Base-by-base conservation (phyloP, 1,140 invertebrate genomes). In the Macrosteles quadrilineatus region DNA sequence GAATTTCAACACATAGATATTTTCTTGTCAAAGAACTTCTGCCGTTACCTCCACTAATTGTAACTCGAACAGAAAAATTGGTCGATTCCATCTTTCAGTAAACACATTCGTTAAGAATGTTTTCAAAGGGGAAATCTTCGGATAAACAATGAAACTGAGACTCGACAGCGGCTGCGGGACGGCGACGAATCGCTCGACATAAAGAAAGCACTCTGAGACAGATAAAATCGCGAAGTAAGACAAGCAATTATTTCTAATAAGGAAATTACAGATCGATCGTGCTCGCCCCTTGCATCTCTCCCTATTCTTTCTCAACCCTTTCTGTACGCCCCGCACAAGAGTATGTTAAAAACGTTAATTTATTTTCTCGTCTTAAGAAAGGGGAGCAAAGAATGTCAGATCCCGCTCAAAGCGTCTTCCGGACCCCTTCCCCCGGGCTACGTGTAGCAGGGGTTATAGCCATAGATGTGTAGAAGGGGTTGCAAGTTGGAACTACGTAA, bases 331-430 rank as follows among this genome's bases (percentile, higher is more conserved):
- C 36, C 40, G 14, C 32, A 43, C 63, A 23, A 66, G 32, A 45
- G 63, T 43, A 66, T 66, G 63, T 66, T 66, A 66, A 66, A 66
- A 66, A 66, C 63, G 32, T 66, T 43, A 66, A 66, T 66, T 66
- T 66, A 66, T 66, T 66, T 66, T 66, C 63, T 66, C 40, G 63
- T 66, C 63, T 66, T 66, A 66, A 66, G 63, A 66, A 53, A 66
- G 63, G 63, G 63, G 63, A 66, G 63, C 36, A 43, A 66, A 66
- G 63, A 66, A 66, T 66, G 36, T 40, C 63, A 66, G 63, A 43
- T 43, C 36, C 32, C 23, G 23, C 40, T 45, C 23, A 66, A 43
- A 45, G 36, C 55, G 2, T 14, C 25, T 30, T 59, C 55, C 55
- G 2, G 23, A 6, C 25, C 27, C 55, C n/a, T n/a, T n/a, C n/a